Base-by-base conservation (phyloP, 2,113 vertebrate species). In the Cariama cristata region DNA sequence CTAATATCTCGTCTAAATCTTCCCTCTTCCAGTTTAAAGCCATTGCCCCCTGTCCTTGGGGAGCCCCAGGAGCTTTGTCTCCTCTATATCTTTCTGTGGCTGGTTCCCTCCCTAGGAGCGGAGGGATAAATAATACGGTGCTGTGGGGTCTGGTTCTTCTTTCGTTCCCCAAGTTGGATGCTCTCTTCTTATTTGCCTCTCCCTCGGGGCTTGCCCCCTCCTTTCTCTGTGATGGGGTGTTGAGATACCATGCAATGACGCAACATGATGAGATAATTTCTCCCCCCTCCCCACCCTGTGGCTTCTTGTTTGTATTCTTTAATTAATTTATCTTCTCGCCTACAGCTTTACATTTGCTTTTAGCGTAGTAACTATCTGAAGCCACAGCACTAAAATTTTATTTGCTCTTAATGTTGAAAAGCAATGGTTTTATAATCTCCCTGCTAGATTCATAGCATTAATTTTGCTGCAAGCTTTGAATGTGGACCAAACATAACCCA, bases 401-500 rank as follows among this genome's bases (percentile, higher is more conserved):
- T 73, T 90, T 90, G 80, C 80, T 68, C 50, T 82, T 92, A 62
- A 80, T 90, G 94, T 92, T 64, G 49, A 49, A 92, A 95, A 92
- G 40, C 45, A 82, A 79, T 88, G 18, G 0, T 44, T 86, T 79
- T 52, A 44, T 90, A 52, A 92, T 69, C 42, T 76, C 53, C 56
- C 45, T 79, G 35, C 56, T 92, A 53, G 67, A 73, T 44, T 75
- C 53, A 26, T 60, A 58, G 24, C 40, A 16, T 76, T 64, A 33
- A 56, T 93, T 92, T 79, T 86, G 66, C 93, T 92, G 90, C 58
- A 52, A 16, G 88, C 62, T 35, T 68, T 92, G 74, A 73, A 79
- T 15, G 44, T 83, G 75, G 53, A 90, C 86, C 86, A 90, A 95
- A 72, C 62, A 42, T 62, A 64, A 68, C 35, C 18, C 24, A 58